Conservation (phyloP, 2,113 vertebrate species). For the Epinephelus fuscoguttatus region DNA sequence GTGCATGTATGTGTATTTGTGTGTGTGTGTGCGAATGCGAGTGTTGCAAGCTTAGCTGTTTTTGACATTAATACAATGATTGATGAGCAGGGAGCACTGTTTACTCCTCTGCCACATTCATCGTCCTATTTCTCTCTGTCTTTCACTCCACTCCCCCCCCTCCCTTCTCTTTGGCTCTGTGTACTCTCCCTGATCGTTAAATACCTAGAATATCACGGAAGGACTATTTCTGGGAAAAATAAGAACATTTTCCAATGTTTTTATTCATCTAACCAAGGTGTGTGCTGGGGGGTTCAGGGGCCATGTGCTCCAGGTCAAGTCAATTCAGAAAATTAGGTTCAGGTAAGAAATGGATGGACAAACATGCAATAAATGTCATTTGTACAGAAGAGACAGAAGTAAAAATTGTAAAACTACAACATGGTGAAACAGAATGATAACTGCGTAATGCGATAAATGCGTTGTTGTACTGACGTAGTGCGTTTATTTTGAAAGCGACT, state of each 20-base stretch:
- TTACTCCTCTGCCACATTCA: slow-evolving; percentile 34
- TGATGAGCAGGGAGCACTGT: slow-evolving; percentile 31
- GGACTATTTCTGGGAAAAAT: not conserved
- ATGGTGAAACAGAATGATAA: no score
- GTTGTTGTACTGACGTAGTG: no score
- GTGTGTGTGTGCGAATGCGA: not conserved
- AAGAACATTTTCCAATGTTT: not conserved
- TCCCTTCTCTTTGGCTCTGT: not conserved
- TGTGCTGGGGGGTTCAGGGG: not conserved
- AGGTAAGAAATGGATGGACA: not conserved
- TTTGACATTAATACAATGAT: slow-evolving; percentile 56
- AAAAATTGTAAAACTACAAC: not conserved
- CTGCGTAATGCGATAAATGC: no score
- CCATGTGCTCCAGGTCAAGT: not conserved
- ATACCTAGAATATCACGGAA: slow-evolving; percentile 1
- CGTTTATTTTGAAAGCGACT: no score
- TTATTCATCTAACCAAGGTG: not conserved
- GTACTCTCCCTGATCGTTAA: no score
- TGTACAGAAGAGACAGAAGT: not conserved
- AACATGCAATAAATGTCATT: not conserved
- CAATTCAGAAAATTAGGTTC: not conserved
- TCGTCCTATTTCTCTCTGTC: not conserved
- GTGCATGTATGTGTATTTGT: not conserved
- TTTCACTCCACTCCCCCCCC: not conserved
- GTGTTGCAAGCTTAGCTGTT: slow-evolving; percentile 55